Evolutionary conservation across 2,797 vertebrate genomes (phyloP).

Genomic region (Tragelaphus oryx): DNA sequence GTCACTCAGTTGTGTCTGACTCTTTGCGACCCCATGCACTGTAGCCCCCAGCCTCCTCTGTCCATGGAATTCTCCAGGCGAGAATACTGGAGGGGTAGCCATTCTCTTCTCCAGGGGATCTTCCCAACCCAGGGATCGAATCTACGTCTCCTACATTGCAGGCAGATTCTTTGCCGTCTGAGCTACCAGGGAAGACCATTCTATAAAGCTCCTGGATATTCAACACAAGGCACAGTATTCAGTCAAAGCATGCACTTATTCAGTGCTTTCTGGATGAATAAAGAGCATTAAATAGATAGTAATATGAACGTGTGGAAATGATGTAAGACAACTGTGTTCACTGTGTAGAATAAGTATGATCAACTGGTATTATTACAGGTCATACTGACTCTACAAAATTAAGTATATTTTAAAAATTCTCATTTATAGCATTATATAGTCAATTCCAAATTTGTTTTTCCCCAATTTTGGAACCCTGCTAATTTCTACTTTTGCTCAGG

Average conservation of each 20-base stretch:
- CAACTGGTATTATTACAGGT: not conserved
- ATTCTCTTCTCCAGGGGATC: not conserved
- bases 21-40: not conserved
- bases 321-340: not conserved
- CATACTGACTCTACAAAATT: not conserved
- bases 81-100: not conserved
- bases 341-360: not conserved
- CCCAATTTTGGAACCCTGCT: not conserved
- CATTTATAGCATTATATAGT: not conserved
- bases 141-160: rapidly evolving
- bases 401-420: not conserved
- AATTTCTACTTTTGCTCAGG: not conserved
- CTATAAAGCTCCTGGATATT: not conserved
- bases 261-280: not conserved
- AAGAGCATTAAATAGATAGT: not conserved
- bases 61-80: not conserved
- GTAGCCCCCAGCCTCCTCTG: not conserved
- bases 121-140: not conserved
- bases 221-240: not conserved
- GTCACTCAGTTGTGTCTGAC: not conserved
- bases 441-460: not conserved
- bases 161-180: not conserved
- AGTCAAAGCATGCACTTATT: not conserved
- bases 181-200: not conserved
- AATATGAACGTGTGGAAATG: not conserved